Conservation (phyloP, 2,113 vertebrate genomes). For the Sus scrofa region T2T-Sscrofa CM000819.6:116796501-116797000, state of each 20-base stretch:
- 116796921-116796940: background rate
- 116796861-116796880: background rate
- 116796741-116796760: background rate
- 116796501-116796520: background rate
- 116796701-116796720: background rate
- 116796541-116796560: background rate
- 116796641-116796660: background rate
- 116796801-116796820: background rate
- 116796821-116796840: background rate
- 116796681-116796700: background rate
- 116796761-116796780: background rate
- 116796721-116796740: background rate
- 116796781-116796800: background rate
- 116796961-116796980: background rate
- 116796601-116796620: background rate
- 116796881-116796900: background rate
- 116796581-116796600: background rate
- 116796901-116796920: background rate
- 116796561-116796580: background rate
- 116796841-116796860: background rate
- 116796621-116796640: background rate
- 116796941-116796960: background rate
- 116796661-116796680: background rate
- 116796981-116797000: constrained; percentile 34
- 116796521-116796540: background rate